A percentile compares a stretch with the other conserved stretches of the same genome.
phyloP scores from a whole-genome alignment of 1,140 invertebrate genomes.

The Drosophila serrata region DNA sequence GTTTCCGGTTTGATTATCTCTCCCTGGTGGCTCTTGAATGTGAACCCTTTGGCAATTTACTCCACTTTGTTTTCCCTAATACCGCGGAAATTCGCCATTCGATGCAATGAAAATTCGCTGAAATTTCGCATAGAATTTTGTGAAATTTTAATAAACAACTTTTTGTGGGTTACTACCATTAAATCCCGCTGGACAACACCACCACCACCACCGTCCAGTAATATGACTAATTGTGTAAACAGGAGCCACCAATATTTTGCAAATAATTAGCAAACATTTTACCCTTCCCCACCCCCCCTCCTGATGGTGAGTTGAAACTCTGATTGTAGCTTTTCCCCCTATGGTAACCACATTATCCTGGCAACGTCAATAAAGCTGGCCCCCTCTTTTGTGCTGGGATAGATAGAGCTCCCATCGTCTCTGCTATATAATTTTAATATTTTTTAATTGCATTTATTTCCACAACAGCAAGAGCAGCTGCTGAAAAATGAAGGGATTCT shows the following conservation, averaged over 20 bases:
- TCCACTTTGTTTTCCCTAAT: slow-evolving; percentile 8
- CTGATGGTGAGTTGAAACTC: slow-evolving; percentile 25
- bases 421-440: slow-evolving; percentile 77
- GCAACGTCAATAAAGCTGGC: slow-evolving; percentile 20
- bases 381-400: not conserved
- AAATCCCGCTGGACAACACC: not conserved
- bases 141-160: slow-evolving; percentile 72
- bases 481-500: slow-evolving; percentile 20
- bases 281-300: slow-evolving; percentile 7
- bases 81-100: not conserved
- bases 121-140: slow-evolving; percentile 39
- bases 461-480: not conserved
- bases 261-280: slow-evolving; percentile 78
- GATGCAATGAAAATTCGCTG: slow-evolving; percentile 5
- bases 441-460: slow-evolving; percentile 75
- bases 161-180: slow-evolving; percentile 13
- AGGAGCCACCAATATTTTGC: slow-evolving; percentile 72
- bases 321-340: not conserved
- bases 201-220: not conserved
- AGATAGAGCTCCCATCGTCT: slow-evolving; percentile 17
- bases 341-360: slow-evolving; percentile 59
- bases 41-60: not conserved
- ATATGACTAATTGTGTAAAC: slow-evolving; percentile 67
- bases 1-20: not conserved
- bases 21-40: not conserved